Evolutionary conservation across 2,113 vertebrate species (phyloP).

Genomic region (rat (Rattus norvegicus)): DNA sequence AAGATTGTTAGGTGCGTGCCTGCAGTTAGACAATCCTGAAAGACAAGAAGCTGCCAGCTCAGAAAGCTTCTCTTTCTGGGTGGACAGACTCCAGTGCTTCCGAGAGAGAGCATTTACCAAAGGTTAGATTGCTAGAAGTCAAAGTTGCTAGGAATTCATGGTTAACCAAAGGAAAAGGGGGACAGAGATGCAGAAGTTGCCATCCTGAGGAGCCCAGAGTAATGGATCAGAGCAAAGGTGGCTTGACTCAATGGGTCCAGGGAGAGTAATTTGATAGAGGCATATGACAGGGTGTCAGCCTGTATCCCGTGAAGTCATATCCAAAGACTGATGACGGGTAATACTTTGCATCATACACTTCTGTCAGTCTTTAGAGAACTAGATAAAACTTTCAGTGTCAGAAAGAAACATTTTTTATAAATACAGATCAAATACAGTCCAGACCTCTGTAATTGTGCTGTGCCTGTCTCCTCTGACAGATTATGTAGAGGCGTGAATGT

Average conservation of each 20-base stretch:
- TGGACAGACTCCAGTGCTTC: neutral
- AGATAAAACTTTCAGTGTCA: neutral
- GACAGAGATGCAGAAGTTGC: neutral
- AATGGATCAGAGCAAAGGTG: neutral
- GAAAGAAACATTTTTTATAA: no score
- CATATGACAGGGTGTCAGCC: rapidly evolving
- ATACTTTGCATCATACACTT: neutral
- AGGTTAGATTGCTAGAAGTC: neutral
- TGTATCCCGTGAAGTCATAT: neutral
- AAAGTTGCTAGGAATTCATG: neutral
- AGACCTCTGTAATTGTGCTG: neutral
- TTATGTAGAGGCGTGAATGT: neutral
- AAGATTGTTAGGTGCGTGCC: no score
- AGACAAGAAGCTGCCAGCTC: neutral
- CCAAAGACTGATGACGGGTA: neutral
- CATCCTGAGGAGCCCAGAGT: rapidly evolving
- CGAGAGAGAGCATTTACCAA: neutral
- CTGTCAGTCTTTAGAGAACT: neutral
- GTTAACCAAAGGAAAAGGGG: neutral
- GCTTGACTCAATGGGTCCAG: neutral
- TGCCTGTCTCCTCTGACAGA: neutral
- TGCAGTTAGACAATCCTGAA: neutral
- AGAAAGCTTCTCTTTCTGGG: neutral
- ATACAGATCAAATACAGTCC: no score
- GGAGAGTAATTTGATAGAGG: neutral